phyloP scores from a whole-genome alignment of 2,113 vertebrate genomes.

The Thunnus maccoyii region DNA sequence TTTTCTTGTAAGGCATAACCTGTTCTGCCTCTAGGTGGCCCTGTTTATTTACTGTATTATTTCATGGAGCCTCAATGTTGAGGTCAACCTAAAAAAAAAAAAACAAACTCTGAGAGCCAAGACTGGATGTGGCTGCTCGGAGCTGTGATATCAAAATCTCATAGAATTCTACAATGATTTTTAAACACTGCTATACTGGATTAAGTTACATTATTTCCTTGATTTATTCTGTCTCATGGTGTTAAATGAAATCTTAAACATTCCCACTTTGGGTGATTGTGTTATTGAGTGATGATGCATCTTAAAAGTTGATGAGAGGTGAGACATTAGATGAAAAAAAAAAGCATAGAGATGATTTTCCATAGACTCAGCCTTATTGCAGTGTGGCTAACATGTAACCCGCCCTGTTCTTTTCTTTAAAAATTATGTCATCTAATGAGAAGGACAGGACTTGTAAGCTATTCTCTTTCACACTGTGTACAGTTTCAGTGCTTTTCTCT shows the following conservation, averaged over 20 bases:
- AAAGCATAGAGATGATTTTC: constrained; percentile 27
- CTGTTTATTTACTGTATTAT: constrained; percentile 29
- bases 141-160: constrained; percentile 17
- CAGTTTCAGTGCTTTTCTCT: constrained; percentile 18
- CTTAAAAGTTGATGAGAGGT: constrained; percentile 33
- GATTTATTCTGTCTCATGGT: constrained; percentile 21
- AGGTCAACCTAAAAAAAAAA: constrained; percentile 18
- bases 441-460: background rate
- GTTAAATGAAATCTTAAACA: constrained; percentile 65
- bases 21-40: constrained; percentile 47
- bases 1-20: background rate
- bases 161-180: constrained; percentile 9
- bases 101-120: background rate
- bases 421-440: too few relatives aligned
- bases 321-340: constrained; percentile 6
- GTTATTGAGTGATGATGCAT: constrained; percentile 33
- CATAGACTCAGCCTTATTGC: constrained; percentile 56
- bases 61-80: constrained; percentile 14
- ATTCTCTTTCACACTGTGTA: constrained; percentile 9
- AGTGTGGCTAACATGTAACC: constrained; percentile 2
- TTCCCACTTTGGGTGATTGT: constrained; percentile 66
- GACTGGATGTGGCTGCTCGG: constrained; percentile 10
- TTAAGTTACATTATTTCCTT: constrained; percentile 26
- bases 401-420: background rate
- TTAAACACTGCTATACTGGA: constrained; percentile 13